phyloP scores from a whole-genome alignment of 1,140 invertebrate species.

The Cherax destructor region DNA sequence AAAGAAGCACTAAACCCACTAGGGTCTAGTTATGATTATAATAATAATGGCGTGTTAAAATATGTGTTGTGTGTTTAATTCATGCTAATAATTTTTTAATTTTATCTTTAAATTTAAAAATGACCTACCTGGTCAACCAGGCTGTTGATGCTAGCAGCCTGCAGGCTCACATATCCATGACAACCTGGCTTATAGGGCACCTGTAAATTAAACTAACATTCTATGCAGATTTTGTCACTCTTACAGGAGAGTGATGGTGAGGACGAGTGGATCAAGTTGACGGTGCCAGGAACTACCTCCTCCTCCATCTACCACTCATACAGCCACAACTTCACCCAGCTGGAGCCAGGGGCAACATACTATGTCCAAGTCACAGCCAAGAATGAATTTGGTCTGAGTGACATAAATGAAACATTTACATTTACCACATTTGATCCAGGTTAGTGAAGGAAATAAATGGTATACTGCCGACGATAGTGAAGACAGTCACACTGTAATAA shows the following conservation, averaged over 20 bases:
- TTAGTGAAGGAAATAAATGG: neutral
- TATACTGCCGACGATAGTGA: no score
- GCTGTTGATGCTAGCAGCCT: no score
- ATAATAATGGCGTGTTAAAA: no score
- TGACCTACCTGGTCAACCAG: no score
- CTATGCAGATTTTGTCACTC: neutral
- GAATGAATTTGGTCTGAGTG: conserved; percentile 54
- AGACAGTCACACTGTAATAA: neutral
- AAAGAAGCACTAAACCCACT: no score
- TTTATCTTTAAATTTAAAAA: no score
- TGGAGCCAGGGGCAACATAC: conserved; percentile 41
- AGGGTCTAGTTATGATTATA: no score
- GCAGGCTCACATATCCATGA: no score
- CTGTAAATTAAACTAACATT: no score
- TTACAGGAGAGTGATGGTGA: conserved; percentile 36
- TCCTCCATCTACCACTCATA: conserved; percentile 49
- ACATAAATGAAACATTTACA: conserved; percentile 44
- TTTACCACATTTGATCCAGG: conserved; percentile 47
- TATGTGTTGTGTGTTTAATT: no score
- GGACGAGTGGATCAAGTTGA: conserved; percentile 51
- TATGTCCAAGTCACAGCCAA: conserved; percentile 31
- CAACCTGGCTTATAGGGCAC: no score
- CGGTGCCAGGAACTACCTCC: conserved; percentile 45
- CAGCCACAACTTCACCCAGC: conserved; percentile 39
- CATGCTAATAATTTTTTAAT: no score